Percentiles rank a stretch among this genome's conserved stretches.
These are phyloP conservation scores for Ascaphus truei DNA, from an alignment of 2,113 vertebrate species.

Conservation along the genomic window DNA sequence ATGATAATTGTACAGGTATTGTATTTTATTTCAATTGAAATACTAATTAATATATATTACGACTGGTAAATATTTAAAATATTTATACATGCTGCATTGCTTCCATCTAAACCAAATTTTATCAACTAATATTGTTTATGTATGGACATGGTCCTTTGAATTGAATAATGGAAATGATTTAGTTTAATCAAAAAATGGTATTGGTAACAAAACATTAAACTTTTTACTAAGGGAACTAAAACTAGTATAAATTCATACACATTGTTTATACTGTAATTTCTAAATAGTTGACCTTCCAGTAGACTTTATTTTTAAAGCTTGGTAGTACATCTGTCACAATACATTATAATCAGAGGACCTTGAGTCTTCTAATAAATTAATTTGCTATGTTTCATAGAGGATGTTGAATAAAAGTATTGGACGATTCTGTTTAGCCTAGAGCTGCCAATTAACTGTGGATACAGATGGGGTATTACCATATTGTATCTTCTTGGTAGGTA, in stretches of 20 bases:
- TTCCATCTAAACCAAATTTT: too few species aligned
- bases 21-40: too few species aligned
- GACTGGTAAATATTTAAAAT: too few species aligned
- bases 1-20: too few species aligned
- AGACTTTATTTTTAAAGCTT: background rate
- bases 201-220: too few species aligned
- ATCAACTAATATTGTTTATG: too few species aligned
- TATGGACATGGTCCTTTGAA: too few species aligned
- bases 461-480: background rate
- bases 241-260: background rate
- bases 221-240: background rate
- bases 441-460: background rate
- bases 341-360: conserved; percentile 20
- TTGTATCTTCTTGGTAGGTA: background rate
- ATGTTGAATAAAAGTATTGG: background rate
- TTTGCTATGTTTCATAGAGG: conserved; percentile 7
- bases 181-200: too few species aligned
- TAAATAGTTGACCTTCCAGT: background rate
- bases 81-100: too few species aligned
- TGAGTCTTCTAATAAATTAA: conserved; percentile 8
- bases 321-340: conserved; percentile 2
- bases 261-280: background rate
- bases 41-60: too few species aligned
- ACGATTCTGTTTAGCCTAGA: background rate
- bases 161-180: too few species aligned